Conservation (phyloP, 2,797 vertebrate species). For the Pachyuromys duprasi region DNA sequence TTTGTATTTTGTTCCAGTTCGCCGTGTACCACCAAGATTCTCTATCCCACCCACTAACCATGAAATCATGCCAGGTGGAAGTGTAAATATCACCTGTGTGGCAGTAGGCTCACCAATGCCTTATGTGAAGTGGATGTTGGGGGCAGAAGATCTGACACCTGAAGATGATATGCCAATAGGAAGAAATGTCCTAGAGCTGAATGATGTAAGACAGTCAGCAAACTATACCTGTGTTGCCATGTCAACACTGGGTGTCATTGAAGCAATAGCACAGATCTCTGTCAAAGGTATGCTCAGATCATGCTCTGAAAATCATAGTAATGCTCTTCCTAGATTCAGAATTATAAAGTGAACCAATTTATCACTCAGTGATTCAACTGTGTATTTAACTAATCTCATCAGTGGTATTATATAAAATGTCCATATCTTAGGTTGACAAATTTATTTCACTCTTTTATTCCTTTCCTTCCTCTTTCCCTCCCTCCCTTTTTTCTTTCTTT, state of each 20-base stretch:
- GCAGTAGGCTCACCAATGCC: slow-evolving; percentile 99
- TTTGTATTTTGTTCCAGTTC: slow-evolving; percentile 93
- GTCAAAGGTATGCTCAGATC: slow-evolving; percentile 94
- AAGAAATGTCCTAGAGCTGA: slow-evolving; percentile 98
- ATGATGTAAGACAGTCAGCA: slow-evolving; percentile 98
- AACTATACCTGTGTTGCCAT: slow-evolving; percentile 99
- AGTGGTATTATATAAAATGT: neutral
- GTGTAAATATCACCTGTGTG: slow-evolving; percentile 99
- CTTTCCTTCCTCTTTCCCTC: too few relatives aligned
- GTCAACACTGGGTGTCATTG: slow-evolving; percentile 99
- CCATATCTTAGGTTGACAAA: neutral
- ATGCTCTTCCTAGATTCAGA: neutral
- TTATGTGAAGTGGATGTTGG: slow-evolving; percentile 99
- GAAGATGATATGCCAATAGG: slow-evolving; percentile 99
- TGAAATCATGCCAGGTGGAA: slow-evolving; percentile 99
- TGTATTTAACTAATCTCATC: neutral
- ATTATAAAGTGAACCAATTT: neutral
- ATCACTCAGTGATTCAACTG: neutral
- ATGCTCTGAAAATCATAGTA: neutral
- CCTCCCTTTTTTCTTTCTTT: too few relatives aligned
- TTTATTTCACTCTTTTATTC: neutral
- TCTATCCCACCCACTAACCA: slow-evolving; percentile 99
- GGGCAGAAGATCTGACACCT: slow-evolving; percentile 98
- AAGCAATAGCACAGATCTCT: slow-evolving; percentile 98
- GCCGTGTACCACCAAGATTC: slow-evolving; percentile 97